Conservation (phyloP, 2,888 invertebrate species). For the Elegia similella region DNA sequence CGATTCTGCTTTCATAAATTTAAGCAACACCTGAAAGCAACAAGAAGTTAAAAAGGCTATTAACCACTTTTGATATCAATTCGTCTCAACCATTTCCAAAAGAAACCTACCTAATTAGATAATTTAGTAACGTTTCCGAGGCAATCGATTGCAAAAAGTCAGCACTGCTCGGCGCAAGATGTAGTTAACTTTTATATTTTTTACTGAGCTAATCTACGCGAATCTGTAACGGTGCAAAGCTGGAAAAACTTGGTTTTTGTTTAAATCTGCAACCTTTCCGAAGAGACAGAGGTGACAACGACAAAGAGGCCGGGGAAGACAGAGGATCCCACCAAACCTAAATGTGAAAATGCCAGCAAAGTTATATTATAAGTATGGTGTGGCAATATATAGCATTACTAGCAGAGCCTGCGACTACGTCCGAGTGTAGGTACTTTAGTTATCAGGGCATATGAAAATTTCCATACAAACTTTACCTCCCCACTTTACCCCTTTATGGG, state of each 20-base stretch:
- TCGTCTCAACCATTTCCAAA: constrained; percentile 19
- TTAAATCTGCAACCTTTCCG: no score
- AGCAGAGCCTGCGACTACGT: no score
- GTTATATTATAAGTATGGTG: no score
- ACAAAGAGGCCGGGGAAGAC: no score
- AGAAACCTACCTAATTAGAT: constrained; percentile 30
- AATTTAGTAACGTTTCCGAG: constrained; percentile 16
- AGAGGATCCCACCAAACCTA: no score
- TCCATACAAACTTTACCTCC: no score
- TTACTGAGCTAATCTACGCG: background rate
- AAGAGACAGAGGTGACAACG: no score
- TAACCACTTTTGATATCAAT: constrained; percentile 9
- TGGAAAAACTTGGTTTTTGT: constrained; percentile 17
- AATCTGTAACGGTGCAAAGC: constrained; percentile 20
- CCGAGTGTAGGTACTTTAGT: no score
- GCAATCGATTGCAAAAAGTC: constrained; percentile 12
- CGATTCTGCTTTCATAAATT: background rate
- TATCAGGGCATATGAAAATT: no score
- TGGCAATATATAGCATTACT: no score
- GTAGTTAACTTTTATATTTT: constrained; percentile 5
- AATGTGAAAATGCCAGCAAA: no score
- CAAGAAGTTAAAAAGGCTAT: background rate
- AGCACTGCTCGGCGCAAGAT: background rate
- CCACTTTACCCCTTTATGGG: no score
- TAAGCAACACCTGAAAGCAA: background rate